These are phyloP conservation scores for Drosophila kambysellisi DNA, from an alignment of 2,888 invertebrate genomes.

Conservation along the genomic window DNA sequence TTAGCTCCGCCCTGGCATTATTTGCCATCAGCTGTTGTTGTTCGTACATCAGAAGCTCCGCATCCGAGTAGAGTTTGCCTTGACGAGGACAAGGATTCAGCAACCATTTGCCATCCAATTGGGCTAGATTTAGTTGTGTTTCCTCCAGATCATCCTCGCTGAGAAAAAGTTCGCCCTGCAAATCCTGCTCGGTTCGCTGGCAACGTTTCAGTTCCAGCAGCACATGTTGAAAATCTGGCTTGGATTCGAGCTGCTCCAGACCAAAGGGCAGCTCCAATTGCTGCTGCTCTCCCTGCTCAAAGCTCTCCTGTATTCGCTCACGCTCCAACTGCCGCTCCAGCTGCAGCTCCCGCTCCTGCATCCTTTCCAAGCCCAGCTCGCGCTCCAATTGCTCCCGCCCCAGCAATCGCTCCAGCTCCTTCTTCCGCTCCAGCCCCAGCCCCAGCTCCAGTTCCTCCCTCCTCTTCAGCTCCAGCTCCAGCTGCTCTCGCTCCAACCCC, in stretches of 20 bases:
- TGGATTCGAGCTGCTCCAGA: background rate
- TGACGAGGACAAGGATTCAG: background rate
- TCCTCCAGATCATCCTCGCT: background rate
- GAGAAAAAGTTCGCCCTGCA: conserved; percentile 16
- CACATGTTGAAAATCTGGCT: background rate
- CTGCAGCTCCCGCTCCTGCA: background rate
- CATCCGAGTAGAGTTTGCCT: conserved; percentile 65
- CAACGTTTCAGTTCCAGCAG: background rate
- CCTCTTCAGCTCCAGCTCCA: background rate
- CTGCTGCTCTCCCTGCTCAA: background rate
- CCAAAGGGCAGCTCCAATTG: background rate
- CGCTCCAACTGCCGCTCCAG: background rate
- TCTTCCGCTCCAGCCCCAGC: background rate
- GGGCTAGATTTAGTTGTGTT: background rate
- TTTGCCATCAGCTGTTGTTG: conserved; percentile 74
- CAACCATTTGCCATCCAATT: background rate
- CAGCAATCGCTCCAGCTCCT: background rate
- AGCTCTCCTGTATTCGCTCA: background rate
- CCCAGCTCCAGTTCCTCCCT: background rate
- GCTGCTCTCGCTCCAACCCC: background rate
- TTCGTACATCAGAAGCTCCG: conserved; percentile 71
- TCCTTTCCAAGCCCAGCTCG: background rate
- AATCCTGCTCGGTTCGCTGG: background rate
- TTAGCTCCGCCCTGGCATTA: conserved; percentile 71
- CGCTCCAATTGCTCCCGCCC: background rate